Evolutionary conservation across 2,888 invertebrate species (phyloP), one percentile per base, ranked within the genome.

Genomic region (Melitaea athalia): DNA sequence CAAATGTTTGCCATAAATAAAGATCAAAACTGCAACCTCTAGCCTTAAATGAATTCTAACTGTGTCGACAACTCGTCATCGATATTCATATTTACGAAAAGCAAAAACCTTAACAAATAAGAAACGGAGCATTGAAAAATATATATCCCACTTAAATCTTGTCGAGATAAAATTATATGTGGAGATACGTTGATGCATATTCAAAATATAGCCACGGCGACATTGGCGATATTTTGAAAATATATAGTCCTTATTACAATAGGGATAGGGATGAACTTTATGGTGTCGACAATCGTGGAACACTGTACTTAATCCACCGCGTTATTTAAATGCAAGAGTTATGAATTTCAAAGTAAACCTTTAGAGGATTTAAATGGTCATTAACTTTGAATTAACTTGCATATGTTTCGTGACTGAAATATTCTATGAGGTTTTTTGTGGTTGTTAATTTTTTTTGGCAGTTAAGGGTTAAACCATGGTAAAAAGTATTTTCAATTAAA

Each of bases 301-400:
- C 72, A 69, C 65, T 63, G 68, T 68, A 70, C 68, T 74, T 70
- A 70, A 79, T 81, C 84, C 82, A 74, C 74, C 65, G 66, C 64
- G 72, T 68, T 70, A 67, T 72, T 72, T 70, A 72, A 72, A 72
- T 72, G 72, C 70, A 70, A 70, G 70, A 68, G 70, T 68, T 72
- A 72, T 72, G 72, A 72, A 72, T 72, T 72, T 70, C 68, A 72
- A 72, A 72, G 72, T 68, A 67, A 72, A 67, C 65, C 68, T 67
- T 70, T 72, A 70, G 70, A 63, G 70, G 55, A 70, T 72, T 70
- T 72, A 66, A 70, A 72, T 68, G 67, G 70, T 61, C 62, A 72
- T 72, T 72, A 38, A 68, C 70, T 66, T 68, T 59, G 63, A 66
- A 71, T 68, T 67, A 70, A 60, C 55, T 49, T 45, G 47, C 55